Percentiles rank a stretch among this genome's conserved stretches.
Conservation (phyloP, 2,888 invertebrate genomes). For the Eristalis tenax region DNA sequence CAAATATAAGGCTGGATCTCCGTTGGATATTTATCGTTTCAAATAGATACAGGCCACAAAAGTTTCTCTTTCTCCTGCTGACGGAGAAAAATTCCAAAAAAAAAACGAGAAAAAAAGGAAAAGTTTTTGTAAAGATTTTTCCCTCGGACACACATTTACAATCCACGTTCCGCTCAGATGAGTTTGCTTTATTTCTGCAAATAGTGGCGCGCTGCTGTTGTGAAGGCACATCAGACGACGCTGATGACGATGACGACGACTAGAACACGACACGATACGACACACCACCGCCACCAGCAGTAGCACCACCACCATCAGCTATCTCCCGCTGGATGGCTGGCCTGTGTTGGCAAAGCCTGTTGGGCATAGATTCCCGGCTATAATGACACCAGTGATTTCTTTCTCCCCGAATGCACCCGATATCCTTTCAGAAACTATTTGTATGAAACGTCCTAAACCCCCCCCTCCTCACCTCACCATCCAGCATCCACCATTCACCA, state of each 20-base stretch:
- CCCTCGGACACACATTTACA: conserved; percentile 59
- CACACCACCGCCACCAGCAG: no score
- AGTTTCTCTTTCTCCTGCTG: conserved; percentile 37
- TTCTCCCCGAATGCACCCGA: conserved; percentile 58
- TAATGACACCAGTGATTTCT: conserved; percentile 68
- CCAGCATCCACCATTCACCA: neutral
- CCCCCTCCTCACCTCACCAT: no score
- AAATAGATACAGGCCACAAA: conserved; percentile 59
- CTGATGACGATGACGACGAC: conserved; percentile 30
- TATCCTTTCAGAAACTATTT: conserved; percentile 58
- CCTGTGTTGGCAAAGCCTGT: conserved; percentile 45
- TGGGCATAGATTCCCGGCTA: conserved; percentile 59
- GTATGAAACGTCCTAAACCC: neutral
- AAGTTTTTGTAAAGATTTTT: conserved; percentile 40
- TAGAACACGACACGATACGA: conserved; percentile 22
- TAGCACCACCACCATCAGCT: neutral
- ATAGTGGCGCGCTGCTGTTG: conserved; percentile 31
- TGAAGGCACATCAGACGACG: conserved; percentile 38
- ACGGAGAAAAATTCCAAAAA: conserved; percentile 8
- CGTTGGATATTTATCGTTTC: conserved; percentile 66
- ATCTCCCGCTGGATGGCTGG: neutral
- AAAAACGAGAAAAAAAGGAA: neutral
- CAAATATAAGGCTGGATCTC: conserved; percentile 51
- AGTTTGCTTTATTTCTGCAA: conserved; percentile 53
- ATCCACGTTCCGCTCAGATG: conserved; percentile 59